Base-by-base conservation (phyloP, 2,113 vertebrate species). In the Semicossyphus pulcher region DNA sequence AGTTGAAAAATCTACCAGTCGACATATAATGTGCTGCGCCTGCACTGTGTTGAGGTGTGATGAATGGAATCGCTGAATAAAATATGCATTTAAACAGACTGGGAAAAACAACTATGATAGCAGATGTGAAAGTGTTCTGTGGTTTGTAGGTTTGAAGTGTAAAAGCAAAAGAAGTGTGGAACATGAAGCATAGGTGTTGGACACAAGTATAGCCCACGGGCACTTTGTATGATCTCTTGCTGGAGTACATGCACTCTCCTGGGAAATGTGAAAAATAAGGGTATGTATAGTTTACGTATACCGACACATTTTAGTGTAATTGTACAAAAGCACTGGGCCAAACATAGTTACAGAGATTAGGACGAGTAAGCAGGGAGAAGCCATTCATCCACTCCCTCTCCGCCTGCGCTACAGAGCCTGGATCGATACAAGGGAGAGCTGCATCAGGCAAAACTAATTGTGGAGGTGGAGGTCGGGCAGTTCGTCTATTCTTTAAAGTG, bases 361-460 rank as follows among this genome's bases (percentile, higher is more conserved):
- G 59, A 29, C 3, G 15, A 77, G 75, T 16, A 61, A 84, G 63
- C 28, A 1, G 31, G 47, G 76, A 18, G 4, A 63, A 84, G 67
- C 47, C 62, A 78, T 78, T 80, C 67, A 77, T 89, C 78, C 78
- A 67, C 60, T 74, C 64, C 57, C 67, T 51, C 70, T 51, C 45
- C n/a, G 42, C 72, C 73, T 58, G 52, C 49, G n/a, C 71, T 49
- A 8, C 8, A 68, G 34, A 70, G 71, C 29, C 18, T 11, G 52
- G 84, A 88, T 91, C 88, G 52, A 91, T 92, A 87, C 48, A 0
- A 58, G 31, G n/a, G 65, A 79, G 77, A 41, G 85, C 78, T 62
- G 78, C 75, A 86, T 87, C 86, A 85, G 61, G 68, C 74, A 75
- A 90, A 90, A 87, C 86, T 84, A 89, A 92, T 88, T 85, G 84